Percentiles rank a stretch among this genome's conserved stretches.
Conservation (phyloP, 1,140 invertebrate genomes). For the Spodoptera frugiperda region DNA sequence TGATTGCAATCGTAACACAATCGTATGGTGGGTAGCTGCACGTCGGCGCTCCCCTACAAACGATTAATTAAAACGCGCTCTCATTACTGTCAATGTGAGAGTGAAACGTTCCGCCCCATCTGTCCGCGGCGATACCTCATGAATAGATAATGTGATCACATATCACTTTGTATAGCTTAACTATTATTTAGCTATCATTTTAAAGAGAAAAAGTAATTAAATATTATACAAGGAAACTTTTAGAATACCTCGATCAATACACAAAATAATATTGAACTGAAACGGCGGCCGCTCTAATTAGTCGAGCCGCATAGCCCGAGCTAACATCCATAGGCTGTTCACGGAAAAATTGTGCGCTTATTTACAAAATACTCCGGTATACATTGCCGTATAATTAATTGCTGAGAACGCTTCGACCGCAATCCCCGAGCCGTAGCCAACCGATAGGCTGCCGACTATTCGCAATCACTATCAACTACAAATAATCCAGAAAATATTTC, state of each 20-base stretch:
- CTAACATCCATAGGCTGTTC: constrained; percentile 5
- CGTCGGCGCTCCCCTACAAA: background rate
- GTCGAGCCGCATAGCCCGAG: background rate
- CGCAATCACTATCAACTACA: too few species aligned
- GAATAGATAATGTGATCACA: background rate
- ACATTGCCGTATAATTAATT: constrained; percentile 7
- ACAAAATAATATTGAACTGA: constrained; percentile 7
- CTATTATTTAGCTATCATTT: too few species aligned
- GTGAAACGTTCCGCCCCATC: background rate
- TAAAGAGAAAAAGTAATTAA: too few species aligned
- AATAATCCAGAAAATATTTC: background rate
- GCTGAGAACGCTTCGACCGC: constrained; percentile 5
- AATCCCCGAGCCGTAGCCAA: background rate
- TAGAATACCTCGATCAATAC: background rate
- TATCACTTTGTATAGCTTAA: background rate
- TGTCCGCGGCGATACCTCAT: background rate
- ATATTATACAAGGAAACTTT: too few species aligned
- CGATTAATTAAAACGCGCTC: constrained; percentile 31
- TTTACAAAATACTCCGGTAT: constrained; percentile 12
- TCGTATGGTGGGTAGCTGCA: background rate
- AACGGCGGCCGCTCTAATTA: constrained; percentile 3
- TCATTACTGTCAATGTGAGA: constrained; percentile 19
- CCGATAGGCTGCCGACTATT: background rate
- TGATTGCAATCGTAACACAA: constrained; percentile 13
- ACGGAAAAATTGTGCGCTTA: constrained; percentile 19